Evolutionary conservation across 2,113 vertebrate genomes (phyloP).

Genomic region (Grammatotria lemairii): DNA sequence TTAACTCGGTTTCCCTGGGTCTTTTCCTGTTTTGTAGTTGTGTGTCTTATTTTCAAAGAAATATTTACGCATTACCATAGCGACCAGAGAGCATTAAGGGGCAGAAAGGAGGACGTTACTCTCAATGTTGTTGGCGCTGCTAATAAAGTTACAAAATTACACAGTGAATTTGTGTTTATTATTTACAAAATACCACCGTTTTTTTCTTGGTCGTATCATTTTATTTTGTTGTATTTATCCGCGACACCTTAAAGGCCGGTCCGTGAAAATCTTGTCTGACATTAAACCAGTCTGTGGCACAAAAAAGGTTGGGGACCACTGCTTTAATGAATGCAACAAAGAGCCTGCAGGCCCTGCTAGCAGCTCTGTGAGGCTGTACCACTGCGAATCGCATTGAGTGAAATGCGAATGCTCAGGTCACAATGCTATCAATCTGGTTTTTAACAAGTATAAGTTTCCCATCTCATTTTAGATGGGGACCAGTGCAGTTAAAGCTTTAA

Average conservation of each 20-base stretch:
- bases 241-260: background rate
- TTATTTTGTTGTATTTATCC: background rate
- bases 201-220: background rate
- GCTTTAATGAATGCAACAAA: background rate
- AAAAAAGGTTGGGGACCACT: background rate
- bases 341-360: background rate
- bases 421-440: background rate
- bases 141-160: background rate
- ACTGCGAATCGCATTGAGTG: background rate
- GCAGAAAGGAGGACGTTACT: background rate
- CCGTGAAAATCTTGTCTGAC: background rate
- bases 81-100: background rate
- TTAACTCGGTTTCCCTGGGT: background rate
- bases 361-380: background rate
- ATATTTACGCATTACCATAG: background rate
- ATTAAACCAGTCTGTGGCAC: background rate
- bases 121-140: background rate
- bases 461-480: background rate
- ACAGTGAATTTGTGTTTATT: background rate
- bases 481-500: background rate
- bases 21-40: background rate
- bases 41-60: background rate
- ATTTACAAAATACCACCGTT: rapidly evolving
- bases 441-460: background rate
- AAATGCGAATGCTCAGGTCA: background rate